Percentiles rank a stretch among this genome's conserved stretches.
phyloP scores from a whole-genome alignment of 1,140 invertebrate species.

The Calycopis cecrops region DNA sequence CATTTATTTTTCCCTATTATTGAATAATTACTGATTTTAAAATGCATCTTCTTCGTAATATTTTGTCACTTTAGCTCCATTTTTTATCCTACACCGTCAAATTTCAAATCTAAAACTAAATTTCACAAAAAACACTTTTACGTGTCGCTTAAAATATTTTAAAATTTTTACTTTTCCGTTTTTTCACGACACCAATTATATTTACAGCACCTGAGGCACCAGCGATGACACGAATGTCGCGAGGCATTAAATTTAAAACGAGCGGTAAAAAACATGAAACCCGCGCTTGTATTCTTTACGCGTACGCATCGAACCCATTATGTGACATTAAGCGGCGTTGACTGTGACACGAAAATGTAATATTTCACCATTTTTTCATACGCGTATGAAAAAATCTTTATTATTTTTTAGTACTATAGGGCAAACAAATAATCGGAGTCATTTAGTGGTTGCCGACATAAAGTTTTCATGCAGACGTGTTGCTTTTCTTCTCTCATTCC shows the following conservation, averaged over 20 bases:
- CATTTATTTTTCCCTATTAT: too few relatives aligned
- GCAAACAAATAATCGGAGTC: not conserved
- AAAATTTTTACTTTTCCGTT: not conserved
- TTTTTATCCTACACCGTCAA: not conserved
- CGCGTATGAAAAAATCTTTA: not conserved
- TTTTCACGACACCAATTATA: constrained; percentile 4
- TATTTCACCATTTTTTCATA: not conserved
- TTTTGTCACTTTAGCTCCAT: too few relatives aligned
- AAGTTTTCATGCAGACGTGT: not conserved
- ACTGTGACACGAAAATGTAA: not conserved
- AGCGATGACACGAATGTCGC: constrained; percentile 1
- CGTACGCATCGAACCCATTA: constrained; percentile 8
- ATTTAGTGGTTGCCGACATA: not conserved
- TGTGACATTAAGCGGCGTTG: constrained; percentile 1
- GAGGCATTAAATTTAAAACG: not conserved
- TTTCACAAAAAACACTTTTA: not conserved
- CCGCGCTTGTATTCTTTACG: constrained; percentile 2
- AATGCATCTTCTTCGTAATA: too few relatives aligned
- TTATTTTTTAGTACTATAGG: not conserved
- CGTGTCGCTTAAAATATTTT: not conserved
- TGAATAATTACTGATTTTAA: too few relatives aligned
- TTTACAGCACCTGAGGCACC: constrained; percentile 1
- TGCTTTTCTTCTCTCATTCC: not conserved
- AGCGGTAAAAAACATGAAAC: not conserved
- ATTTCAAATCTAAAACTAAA: not conserved